Evolutionary conservation across 1,140 invertebrate species (phyloP).

Genomic region (Scaptomyza graminum): DNA sequence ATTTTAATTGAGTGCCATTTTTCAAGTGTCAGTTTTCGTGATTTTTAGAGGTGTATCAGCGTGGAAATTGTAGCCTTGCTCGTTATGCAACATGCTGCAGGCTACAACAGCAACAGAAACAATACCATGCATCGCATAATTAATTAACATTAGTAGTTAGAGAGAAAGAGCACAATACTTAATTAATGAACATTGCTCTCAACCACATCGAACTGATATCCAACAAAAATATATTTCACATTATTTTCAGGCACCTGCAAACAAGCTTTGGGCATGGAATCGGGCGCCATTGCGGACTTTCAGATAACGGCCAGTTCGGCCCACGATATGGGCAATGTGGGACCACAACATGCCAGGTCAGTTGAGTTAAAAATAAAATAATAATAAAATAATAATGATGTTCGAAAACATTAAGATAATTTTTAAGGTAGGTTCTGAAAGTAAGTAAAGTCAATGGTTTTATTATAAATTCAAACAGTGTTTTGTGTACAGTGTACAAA

Average conservation of each 20-base stretch:
- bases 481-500: too few relatives aligned
- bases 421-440: too few relatives aligned
- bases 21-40: slow-evolving; percentile 40
- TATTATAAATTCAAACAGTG: too few relatives aligned
- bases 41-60: slow-evolving; percentile 31
- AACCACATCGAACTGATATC: slow-evolving; percentile 27
- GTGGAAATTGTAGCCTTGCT: slow-evolving; percentile 35
- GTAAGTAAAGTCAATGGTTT: too few relatives aligned
- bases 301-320: slow-evolving; percentile 95
- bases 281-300: slow-evolving; percentile 92
- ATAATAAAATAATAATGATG: not conserved
- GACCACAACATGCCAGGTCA: slow-evolving; percentile 95
- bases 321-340: slow-evolving; percentile 95
- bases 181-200: slow-evolving; percentile 42
- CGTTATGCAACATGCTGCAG: slow-evolving; percentile 47
- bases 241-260: slow-evolving; percentile 89
- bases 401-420: too few relatives aligned
- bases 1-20: slow-evolving; percentile 50
- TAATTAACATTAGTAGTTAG: slow-evolving; percentile 41
- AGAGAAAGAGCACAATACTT: not conserved
- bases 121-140: slow-evolving; percentile 27
- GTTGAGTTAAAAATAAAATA: slow-evolving; percentile 51
- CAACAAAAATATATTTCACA: slow-evolving; percentile 22
- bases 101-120: slow-evolving; percentile 15
- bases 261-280: slow-evolving; percentile 94